Evolutionary conservation across 2,797 vertebrate genomes (phyloP), one percentile per base, ranked within the genome.

Genomic region (Sebastes oblongus): DNA sequence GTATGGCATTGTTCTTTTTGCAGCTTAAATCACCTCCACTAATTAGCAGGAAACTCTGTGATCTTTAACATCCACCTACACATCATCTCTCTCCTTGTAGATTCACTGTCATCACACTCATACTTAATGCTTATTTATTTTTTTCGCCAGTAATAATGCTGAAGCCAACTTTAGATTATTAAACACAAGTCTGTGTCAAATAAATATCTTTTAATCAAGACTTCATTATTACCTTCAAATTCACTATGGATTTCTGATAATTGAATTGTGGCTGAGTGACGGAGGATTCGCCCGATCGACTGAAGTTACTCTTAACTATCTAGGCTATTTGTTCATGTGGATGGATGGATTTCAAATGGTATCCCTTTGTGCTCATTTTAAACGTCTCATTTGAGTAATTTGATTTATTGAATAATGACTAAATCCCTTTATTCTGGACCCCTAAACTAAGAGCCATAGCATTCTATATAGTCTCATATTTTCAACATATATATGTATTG

Each of bases 211-310:
- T 80, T 80, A 42, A 42, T 80, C 14, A 72, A 75, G 60, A 69
- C 54, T 72, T 75, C 69, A 77, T 81, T 50, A 50, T 50, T 76
- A 50, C 61, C 52, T 77, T 54, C 13, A 61, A 69, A 72, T 82
- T 88, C 39, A 80, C 27, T 78, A 65, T 78, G 46, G 80, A 83
- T 87, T 77, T 77, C 66, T 75, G 62, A 73, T 79, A 70, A 88
- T 66, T 74, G 52, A 78, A 77, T 72, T 61, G 66, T 24, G 29
- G 66, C 55, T 22, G 60, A 76, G 46, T 50, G 46, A 20, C 3
- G 18, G 14, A 60, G 54, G 67, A 61, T 42, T 25, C 25, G 25
- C 39, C 39, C 39, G 39, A 42, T 25, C 59, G 59, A 83, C 70
- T 79, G 39, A 61, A 72, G 25, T 61, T 61, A 22, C 66, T 86